Conservation (phyloP, 2,888 invertebrate genomes). For the Hoplodrina ambigua region DNA sequence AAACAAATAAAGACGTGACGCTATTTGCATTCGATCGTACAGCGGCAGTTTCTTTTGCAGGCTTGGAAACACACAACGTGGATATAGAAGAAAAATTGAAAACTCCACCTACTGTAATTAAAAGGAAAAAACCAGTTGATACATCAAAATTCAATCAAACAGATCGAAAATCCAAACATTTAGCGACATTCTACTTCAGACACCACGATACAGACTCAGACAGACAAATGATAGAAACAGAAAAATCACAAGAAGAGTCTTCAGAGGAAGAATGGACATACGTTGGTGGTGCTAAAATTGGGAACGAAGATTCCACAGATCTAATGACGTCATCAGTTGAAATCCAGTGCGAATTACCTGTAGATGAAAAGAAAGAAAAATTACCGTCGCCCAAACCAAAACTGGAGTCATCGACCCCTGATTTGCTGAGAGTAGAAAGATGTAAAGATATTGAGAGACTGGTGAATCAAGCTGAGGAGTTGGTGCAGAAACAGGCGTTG, state of each 20-base stretch:
- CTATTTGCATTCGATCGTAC: conserved; percentile 30
- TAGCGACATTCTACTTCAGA: conserved; percentile 96
- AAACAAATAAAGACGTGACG: conserved; percentile 59
- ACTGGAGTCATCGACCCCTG: conserved; percentile 84
- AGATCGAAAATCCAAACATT: conserved; percentile 94
- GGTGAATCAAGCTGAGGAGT: conserved; percentile 95
- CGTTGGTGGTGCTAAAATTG: conserved; percentile 86
- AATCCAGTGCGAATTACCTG: conserved; percentile 85
- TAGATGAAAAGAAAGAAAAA: conserved; percentile 79
- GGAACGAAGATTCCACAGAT: conserved; percentile 86
- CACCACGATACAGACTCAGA: conserved; percentile 97
- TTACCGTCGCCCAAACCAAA: conserved; percentile 79
- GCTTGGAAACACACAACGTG: conserved; percentile 74
- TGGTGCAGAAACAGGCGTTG: conserved; percentile 92
- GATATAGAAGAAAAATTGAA: conserved; percentile 76
- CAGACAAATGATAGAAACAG: conserved; percentile 90
- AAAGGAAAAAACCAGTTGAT: conserved; percentile 89
- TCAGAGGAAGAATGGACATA: conserved; percentile 92
- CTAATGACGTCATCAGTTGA: conserved; percentile 89
- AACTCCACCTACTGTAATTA: conserved; percentile 86
- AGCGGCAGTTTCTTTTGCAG: conserved; percentile 72
- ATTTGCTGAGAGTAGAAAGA: conserved; percentile 86
- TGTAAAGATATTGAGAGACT: conserved; percentile 93
- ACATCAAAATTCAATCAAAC: conserved; percentile 92
- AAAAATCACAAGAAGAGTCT: conserved; percentile 86